Evolutionary conservation across 37 sponge, comb jelly and placozoan genomes (phyloP), one percentile per base, ranked within the genome.

Genomic region (Eunapius fragilis): DNA sequence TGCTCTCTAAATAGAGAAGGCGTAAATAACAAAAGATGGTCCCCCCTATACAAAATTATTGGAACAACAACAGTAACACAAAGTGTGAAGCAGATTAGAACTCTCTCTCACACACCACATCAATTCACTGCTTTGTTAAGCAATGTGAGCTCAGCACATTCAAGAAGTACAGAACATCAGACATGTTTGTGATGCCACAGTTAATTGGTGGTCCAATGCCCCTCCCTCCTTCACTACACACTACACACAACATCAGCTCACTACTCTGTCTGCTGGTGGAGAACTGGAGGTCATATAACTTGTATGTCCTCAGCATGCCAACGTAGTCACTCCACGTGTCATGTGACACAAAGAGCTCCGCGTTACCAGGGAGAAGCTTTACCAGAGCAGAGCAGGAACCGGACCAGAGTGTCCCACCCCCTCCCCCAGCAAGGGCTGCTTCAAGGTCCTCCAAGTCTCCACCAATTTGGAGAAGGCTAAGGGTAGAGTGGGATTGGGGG

Each of bases 311-410:
- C 71, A 99, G 49, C 97, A 99, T 97, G 27, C 50, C 74, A 14
- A 80, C 69, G 82, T 94, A 97, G 28, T 75, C 78, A 27, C 31
- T 71, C 99, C 99, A 99, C 14, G 97, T 99, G 87, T 91, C 93
- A 45, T 99, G 99, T n/a, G 88, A 70, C n/a, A 94, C 78, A 19
- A 86, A 90, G 31, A 99, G 75, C 9, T 99, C 99, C 14, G 76
- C 25, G 26, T 89, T 80, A 41, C 80, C 90, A 2, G 89, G 93
- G 3, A 89, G 69, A n/a, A 95, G 70, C 72, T 97, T 99, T 0
- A 99, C 81, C 24, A 99, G 82, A 25, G 97, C 97, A 25, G 99
- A 99, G 72, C 97, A 99, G 33, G 92, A 91, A 2, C 97, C 97
- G 2, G 87, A 68, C 23, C 93, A 93, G 19, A 89, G 38, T 12